Conservation (phyloP, 2,113 vertebrate species). For the Myotis yumanensis region DNA sequence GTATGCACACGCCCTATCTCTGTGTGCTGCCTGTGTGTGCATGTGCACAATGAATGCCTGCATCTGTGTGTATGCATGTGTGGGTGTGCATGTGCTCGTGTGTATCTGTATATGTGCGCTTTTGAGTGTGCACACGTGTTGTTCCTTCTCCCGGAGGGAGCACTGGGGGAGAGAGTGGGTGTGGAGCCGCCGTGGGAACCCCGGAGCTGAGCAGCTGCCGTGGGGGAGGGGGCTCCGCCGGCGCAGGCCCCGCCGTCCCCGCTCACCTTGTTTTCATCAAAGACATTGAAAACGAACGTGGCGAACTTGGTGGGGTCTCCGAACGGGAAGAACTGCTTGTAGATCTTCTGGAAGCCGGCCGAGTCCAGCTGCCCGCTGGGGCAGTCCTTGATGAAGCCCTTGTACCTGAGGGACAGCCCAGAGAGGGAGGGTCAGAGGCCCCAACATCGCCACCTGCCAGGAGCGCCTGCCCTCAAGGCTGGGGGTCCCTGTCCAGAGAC, state of each 20-base stretch:
- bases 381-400: slow-evolving; percentile 98
- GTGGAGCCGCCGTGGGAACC: neutral
- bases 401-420: slow-evolving; percentile 87
- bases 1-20: neutral
- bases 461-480: neutral
- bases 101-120: neutral
- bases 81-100: rapidly evolving
- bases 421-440: rapidly evolving
- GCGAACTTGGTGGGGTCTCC: slow-evolving; percentile 98
- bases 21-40: neutral
- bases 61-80: too few species aligned
- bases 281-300: slow-evolving; percentile 97
- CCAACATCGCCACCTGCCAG: neutral
- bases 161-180: neutral
- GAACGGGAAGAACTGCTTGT: slow-evolving; percentile 98
- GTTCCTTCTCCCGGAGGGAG: neutral
- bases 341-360: slow-evolving; percentile 97
- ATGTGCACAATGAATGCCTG: too few species aligned
- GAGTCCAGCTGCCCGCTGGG: slow-evolving; percentile 96
- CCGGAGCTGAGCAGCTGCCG: rapidly evolving
- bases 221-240: neutral
- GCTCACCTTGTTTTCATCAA: slow-evolving; percentile 97
- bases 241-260: rapidly evolving
- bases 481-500: neutral
- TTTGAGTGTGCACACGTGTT: neutral